A percentile compares a stretch with the other conserved stretches of the same genome.
phyloP scores from a whole-genome alignment of 2,888 invertebrate genomes.

The Hydraecia micacea region DNA sequence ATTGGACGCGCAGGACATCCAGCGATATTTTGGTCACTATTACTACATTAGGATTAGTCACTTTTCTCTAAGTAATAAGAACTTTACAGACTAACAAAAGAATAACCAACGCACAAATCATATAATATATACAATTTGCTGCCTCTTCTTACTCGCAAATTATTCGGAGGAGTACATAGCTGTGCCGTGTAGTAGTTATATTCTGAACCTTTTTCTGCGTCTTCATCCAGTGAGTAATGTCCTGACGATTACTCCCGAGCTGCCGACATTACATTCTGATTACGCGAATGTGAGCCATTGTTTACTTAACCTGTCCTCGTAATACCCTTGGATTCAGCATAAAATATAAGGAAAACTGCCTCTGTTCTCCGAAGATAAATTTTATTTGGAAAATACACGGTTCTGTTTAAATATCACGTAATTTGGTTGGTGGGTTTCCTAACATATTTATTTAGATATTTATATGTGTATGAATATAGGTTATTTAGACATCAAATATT shows the following conservation, averaged over 20 bases:
- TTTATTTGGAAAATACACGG: constrained; percentile 15
- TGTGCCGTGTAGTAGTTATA: not conserved
- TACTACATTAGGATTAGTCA: no score
- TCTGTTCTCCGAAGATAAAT: constrained; percentile 7
- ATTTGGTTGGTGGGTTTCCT: constrained; percentile 4
- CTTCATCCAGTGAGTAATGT: constrained; percentile 35
- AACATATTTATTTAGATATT: not conserved
- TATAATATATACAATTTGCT: no score
- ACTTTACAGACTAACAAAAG: not conserved
- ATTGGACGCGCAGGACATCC: not conserved
- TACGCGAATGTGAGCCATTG: constrained; percentile 35
- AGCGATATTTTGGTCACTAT: not conserved
- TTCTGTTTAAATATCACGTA: constrained; percentile 23
- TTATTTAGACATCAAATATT: not conserved
- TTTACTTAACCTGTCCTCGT: constrained; percentile 43
- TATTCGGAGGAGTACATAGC: constrained; percentile 4
- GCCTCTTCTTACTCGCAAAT: no score
- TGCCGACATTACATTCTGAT: constrained; percentile 32
- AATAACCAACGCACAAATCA: not conserved
- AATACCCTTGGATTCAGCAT: constrained; percentile 24
- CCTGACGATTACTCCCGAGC: constrained; percentile 20
- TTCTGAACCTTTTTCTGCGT: not conserved
- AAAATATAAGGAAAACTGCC: constrained; percentile 30
- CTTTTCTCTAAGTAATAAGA: not conserved
- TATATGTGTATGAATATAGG: not conserved